Base-by-base conservation (phyloP, 2,888 invertebrate genomes). In the Yponomeuta cagnagella region DNA sequence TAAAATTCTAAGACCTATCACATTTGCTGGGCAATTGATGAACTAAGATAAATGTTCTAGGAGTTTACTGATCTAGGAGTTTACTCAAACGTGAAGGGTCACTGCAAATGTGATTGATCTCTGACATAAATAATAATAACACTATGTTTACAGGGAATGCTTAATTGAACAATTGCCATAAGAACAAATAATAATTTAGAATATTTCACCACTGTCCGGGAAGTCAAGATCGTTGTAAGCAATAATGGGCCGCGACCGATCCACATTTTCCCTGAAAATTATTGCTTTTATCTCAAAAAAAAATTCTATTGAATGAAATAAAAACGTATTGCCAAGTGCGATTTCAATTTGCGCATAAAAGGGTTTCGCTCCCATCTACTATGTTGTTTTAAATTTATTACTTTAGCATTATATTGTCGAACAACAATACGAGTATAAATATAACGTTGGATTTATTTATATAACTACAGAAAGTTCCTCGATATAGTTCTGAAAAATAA, bases 161-260 rank as follows among this genome's bases (percentile, higher is more conserved):
- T 77, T 78, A 73, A 73, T 75, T 75, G 73, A 77, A 77, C 68
- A 72, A 68, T 71, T 74, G 74, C 71, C 73, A 71, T 71, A 73
- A 73, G 65, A 73, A 72, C 71, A 74, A 63, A 69, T 43, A 74
- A 76, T 69, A 75, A 78, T 78, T 93, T 93, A 95, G 89, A 96
- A 96, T 87, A 95, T 94, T 87, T 96, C 96, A 85, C 94, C 94
- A 92, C 92, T 94, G 86, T 96, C 96, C 91, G 96, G 96, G 88
- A 96, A 96, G 93, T 97, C 97, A 93, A 97, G 94, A 94, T 97
- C 97, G 93, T 96, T 95, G 94, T 97, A 97, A 88, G 95, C 96
- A 89, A 97, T 94, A 87, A 97, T 93, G 88, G 96, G 95, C 89
- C 97, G 94, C 88, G 95, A 94, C 80, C 94, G 94, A 86, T 94